A percentile compares a stretch with the other conserved stretches of the same genome.
phyloP scores from a whole-genome alignment of 64 coral and sea anemone species.

The Montipora cactus region DNA sequence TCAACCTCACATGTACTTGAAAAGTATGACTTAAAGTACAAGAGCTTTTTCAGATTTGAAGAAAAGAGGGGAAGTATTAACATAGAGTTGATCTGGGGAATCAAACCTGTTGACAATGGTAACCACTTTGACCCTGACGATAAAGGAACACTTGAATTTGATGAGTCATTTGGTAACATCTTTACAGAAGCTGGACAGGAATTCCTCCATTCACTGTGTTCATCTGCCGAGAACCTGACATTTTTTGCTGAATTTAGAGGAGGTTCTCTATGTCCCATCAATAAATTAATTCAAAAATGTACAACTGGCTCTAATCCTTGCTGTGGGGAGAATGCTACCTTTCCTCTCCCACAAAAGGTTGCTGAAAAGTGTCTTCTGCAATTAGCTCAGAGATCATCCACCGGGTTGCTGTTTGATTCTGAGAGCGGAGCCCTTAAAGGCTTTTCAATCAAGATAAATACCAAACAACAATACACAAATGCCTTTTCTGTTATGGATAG shows the following conservation, averaged over 20 bases:
- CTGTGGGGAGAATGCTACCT: constrained; percentile 51
- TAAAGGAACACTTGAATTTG: constrained; percentile 76
- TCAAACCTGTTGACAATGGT: constrained; percentile 86
- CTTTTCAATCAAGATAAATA: constrained; percentile 9
- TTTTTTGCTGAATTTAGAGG: constrained; percentile 42
- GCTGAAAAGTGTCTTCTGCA: constrained; percentile 52
- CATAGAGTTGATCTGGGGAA: constrained; percentile 77
- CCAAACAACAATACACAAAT: constrained; percentile 60
- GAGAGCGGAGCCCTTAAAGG: constrained; percentile 36
- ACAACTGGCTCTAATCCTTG: background rate
- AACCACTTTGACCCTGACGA: constrained; percentile 83
- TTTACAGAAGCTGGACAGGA: constrained; percentile 65
- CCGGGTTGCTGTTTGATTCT: constrained; percentile 41
- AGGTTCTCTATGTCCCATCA: background rate
- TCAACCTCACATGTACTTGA: constrained; percentile 74
- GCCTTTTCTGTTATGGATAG: constrained; percentile 65
- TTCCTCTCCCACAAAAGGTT: constrained; percentile 69
- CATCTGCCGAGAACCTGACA: constrained; percentile 48
- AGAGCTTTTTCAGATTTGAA: constrained; percentile 77
- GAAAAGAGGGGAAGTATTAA: constrained; percentile 4
- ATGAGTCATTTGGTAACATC: constrained; percentile 63
- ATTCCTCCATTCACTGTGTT: constrained; percentile 73
- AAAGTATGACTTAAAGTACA: constrained; percentile 78
- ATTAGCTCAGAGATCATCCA: background rate
- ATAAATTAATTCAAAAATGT: background rate